Evolutionary conservation across 2,888 invertebrate species (phyloP), one percentile per base, ranked within the genome.

Genomic region (Actias luna): DNA sequence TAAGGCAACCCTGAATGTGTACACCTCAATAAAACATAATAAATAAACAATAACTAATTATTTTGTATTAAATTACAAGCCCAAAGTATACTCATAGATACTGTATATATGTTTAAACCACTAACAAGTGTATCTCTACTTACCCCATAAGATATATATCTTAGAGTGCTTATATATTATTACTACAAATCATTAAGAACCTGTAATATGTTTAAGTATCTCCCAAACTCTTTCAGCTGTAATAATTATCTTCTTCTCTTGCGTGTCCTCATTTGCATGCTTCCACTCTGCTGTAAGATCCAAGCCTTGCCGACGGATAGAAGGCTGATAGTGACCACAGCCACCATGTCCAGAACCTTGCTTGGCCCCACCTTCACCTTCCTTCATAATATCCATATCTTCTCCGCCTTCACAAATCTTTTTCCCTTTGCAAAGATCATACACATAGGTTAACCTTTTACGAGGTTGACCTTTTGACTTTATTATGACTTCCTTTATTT

Each of bases 281-380:
- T 98, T 99, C 99, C 99, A 99, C 89, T 99, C 99, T 0, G 99
- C 99, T 0, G 96, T 95, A 52, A 99, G 93, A 76, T 99, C 99
- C 57, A 99, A 93, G 0, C 99, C 99, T 42, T 95, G 94, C 64
- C 99, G 93, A 65, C 97, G 94, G 61, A 99, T 97, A 62, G 96
- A 97, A 0, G 99, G 99, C 83, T 99, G 99, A 81, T 98, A 99
- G 72, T 99, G 95, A 74, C 99, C 99, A 90, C 99, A 99, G 78
- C 99, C 99, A 61, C 99, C 99, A 83, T 99, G 98, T 0, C 94
- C 94, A 8, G 93, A 88, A 18, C 94, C 94, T 70, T 79, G 85
- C 85, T 94, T 89, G 39, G 92, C 89, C 59, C 94, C n/a, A n/a
- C n/a, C 94, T 71, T 95, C 95, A 2, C 95, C 96, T 70, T 97